A percentile compares a stretch with the other conserved stretches of the same genome.
Conservation (phyloP, 23 tunicate genomes). For the Halocynthia aurantium region DNA sequence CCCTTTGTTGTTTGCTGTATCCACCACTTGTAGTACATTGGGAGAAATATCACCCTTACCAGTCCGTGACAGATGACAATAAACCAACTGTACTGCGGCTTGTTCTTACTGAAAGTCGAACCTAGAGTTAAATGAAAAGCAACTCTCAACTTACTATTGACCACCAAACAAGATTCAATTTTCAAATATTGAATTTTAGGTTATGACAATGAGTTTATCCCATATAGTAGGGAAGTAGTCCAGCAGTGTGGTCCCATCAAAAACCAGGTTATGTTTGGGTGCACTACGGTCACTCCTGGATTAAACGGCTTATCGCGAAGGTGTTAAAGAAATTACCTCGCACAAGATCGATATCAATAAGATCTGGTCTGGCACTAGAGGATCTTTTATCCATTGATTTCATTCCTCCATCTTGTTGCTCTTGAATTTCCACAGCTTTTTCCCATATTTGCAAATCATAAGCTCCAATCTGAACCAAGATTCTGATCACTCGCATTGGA, state of each 20-base stretch:
- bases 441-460: constrained; percentile 97
- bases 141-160: background rate
- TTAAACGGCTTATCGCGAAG: too few species aligned
- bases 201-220: too few species aligned
- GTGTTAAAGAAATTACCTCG: constrained; percentile 32
- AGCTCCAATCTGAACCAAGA: constrained; percentile 38
- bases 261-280: too few species aligned
- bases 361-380: constrained; percentile 44
- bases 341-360: constrained; percentile 85
- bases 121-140: constrained; percentile 21
- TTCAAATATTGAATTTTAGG: too few species aligned
- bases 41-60: constrained; percentile 43
- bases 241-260: too few species aligned
- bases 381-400: constrained; percentile 34
- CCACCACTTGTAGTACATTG: constrained; percentile 71
- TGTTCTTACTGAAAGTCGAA: constrained; percentile 80
- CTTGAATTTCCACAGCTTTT: constrained; percentile 71
- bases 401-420: constrained; percentile 57
- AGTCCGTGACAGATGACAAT: constrained; percentile 29
- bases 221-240: too few species aligned
- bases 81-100: constrained; percentile 46
- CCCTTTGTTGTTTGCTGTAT: constrained; percentile 42
- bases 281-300: too few species aligned
- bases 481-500: too few species aligned
- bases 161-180: too few species aligned